phyloP scores from a whole-genome alignment of 2,888 invertebrate species.

The Amblyjoppa fuscipennis region DNA sequence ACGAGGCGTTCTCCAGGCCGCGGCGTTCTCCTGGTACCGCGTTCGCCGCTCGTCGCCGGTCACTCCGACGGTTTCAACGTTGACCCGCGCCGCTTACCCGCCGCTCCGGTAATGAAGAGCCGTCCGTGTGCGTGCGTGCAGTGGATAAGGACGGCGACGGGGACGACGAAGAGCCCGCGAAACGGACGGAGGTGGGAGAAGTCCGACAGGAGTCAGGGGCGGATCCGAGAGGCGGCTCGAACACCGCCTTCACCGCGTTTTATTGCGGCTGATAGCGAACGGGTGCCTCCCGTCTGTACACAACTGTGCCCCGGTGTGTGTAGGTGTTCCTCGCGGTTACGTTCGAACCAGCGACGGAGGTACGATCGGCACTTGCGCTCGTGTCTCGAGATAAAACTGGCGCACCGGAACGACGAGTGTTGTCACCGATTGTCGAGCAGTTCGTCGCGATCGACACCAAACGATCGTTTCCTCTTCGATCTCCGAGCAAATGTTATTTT shows the following conservation, averaged over 20 bases:
- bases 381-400: slow-evolving; percentile 34
- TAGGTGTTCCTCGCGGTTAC: background rate
- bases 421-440: too few species aligned
- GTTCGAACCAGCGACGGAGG: slow-evolving; percentile 52
- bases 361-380: slow-evolving; percentile 80
- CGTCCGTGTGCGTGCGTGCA: slow-evolving; percentile 17
- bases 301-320: background rate
- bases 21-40: slow-evolving; percentile 14
- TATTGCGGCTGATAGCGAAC: slow-evolving; percentile 81
- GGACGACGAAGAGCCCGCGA: slow-evolving; percentile 32
- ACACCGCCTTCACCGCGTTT: slow-evolving; percentile 83
- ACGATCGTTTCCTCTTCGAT: too few species aligned
- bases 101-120: background rate
- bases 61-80: slow-evolving; percentile 5
- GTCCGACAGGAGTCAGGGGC: slow-evolving; percentile 80
- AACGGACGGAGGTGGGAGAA: slow-evolving; percentile 71
- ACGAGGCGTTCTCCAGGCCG: slow-evolving; percentile 20
- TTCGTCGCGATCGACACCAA: too few species aligned
- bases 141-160: slow-evolving; percentile 38
- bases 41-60: background rate
- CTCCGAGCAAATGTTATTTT: too few species aligned
- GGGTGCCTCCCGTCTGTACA: slow-evolving; percentile 62
- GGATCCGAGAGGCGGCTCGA: slow-evolving; percentile 84
- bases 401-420: background rate
- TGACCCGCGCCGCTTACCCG: slow-evolving; percentile 10